Percentiles rank a stretch among this genome's conserved stretches.
Evolutionary conservation across 2,888 invertebrate genomes (phyloP).

Genomic region (Bruchidius siliquastri): DNA sequence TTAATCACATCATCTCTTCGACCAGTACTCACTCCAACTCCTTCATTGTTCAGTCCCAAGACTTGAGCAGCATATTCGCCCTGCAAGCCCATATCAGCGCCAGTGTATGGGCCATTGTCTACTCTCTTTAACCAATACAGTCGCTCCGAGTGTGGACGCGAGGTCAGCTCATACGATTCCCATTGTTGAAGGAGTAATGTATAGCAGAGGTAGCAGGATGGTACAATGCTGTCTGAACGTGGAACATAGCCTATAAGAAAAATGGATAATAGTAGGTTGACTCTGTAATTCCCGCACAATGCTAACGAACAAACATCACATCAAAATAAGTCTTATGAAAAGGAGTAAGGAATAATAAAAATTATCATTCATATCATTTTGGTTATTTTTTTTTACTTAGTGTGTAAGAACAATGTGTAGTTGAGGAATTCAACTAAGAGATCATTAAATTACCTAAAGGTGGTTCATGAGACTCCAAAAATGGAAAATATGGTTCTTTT

Average conservation of each 20-base stretch:
- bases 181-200: slow-evolving; percentile 84
- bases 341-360: too few relatives aligned
- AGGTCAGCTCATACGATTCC: slow-evolving; percentile 81
- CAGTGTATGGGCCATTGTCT: slow-evolving; percentile 84
- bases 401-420: too few relatives aligned
- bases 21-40: slow-evolving; percentile 1
- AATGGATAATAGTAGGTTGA: too few relatives aligned
- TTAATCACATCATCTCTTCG: not conserved
- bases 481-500: slow-evolving; percentile 84
- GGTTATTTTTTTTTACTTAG: too few relatives aligned
- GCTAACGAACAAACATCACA: too few relatives aligned
- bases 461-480: slow-evolving; percentile 83
- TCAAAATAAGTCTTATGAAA: too few relatives aligned
- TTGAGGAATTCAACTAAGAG: not conserved
- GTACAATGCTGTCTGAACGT: slow-evolving; percentile 49
- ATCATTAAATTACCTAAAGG: slow-evolving; percentile 46
- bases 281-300: too few relatives aligned
- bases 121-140: slow-evolving; percentile 90
- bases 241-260: slow-evolving; percentile 54
- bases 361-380: too few relatives aligned
- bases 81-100: slow-evolving; percentile 78
- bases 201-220: slow-evolving; percentile 82
- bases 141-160: slow-evolving; percentile 77
- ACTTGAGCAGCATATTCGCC: slow-evolving; percentile 91
- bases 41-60: slow-evolving; percentile 66